Percentiles rank a stretch among this genome's conserved stretches.
These are phyloP conservation scores for Odontocolon sp. DNA, from an alignment of 2,888 invertebrate species.

Conservation along the genomic window DNA sequence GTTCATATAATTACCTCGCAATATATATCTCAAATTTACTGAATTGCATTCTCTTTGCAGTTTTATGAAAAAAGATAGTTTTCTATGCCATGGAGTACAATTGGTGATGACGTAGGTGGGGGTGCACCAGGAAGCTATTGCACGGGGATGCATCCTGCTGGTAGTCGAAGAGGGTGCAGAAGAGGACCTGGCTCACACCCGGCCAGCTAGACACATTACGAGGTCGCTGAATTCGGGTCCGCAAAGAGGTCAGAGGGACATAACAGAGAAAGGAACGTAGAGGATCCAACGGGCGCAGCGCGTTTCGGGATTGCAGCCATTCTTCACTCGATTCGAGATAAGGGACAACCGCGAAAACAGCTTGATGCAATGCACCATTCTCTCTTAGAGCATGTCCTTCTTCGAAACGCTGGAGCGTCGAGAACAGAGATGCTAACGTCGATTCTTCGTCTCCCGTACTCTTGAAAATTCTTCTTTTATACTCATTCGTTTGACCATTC, in stretches of 20 bases:
- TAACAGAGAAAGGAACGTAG: conserved; percentile 4
- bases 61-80: conserved; percentile 50
- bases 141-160: conserved; percentile 46
- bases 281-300: conserved; percentile 44
- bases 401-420: background rate
- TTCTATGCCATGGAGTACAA: too few relatives aligned
- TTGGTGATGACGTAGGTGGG: conserved; percentile 1
- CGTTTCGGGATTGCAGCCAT: conserved; percentile 69
- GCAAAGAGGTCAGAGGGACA: conserved; percentile 66
- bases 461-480: background rate
- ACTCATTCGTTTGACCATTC: conserved; percentile 10
- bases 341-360: conserved; percentile 63
- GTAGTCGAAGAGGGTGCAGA: conserved; percentile 20
- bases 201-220: conserved; percentile 57
- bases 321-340: conserved; percentile 67
- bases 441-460: background rate
- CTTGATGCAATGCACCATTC: conserved; percentile 61
- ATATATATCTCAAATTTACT: too few relatives aligned
- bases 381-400: background rate
- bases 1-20: too few relatives aligned
- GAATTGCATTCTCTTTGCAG: conserved; percentile 40
- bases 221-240: conserved; percentile 60
- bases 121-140: conserved; percentile 54
- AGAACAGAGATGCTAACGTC: too few relatives aligned
- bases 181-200: conserved; percentile 16